Base-by-base conservation (phyloP, 2,113 vertebrate species). In the Lepidothrix coronata region DNA sequence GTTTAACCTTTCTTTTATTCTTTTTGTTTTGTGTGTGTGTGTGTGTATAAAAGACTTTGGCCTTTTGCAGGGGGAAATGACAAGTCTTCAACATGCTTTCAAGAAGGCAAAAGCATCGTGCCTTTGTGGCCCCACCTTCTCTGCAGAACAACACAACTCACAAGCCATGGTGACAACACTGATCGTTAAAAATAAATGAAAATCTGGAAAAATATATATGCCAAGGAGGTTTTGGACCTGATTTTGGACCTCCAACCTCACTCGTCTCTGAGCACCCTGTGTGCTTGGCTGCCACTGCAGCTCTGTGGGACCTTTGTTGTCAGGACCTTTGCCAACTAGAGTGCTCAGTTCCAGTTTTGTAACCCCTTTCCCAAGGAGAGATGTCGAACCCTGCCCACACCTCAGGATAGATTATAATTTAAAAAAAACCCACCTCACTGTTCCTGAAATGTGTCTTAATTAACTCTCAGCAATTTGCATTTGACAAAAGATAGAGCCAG, bases 401-500 rank as follows among this genome's bases (percentile, higher is more conserved):
- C 92, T 91, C 89, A 65, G 92, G 94, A 93, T 9, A 94, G 57
- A 76, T 87, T 59, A 85, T 85, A 16, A 54, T 81, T 85, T 55
- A 6, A 22, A 16, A 25, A 49, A 27, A 30, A 30, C 12, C 39
- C 39, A 41, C 55, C 63, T 58, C 79, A 49, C 74, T 33, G 22
- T 80, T 91, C 88, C 77, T 92, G 89, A 91, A 93, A 94, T 91
- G 51, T 48, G 85, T 82, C 93, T 96, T 96, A 91, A 95, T 93
- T 95, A 95, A 72, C 61, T 89, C 84, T 24, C 39, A 76, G 35
- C 81, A 89, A 94, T 97, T 96, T 96, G 88, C 88, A 96, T 94
- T 73, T 94, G 95, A 91, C 95, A 85, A 94, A 94, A 96, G 88
- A 92, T 81, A 93, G 73, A 97, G 92, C 96, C 95, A 96, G 93